Conservation (phyloP, 2,797 vertebrate species). For the Artibeus lituratus region DNA sequence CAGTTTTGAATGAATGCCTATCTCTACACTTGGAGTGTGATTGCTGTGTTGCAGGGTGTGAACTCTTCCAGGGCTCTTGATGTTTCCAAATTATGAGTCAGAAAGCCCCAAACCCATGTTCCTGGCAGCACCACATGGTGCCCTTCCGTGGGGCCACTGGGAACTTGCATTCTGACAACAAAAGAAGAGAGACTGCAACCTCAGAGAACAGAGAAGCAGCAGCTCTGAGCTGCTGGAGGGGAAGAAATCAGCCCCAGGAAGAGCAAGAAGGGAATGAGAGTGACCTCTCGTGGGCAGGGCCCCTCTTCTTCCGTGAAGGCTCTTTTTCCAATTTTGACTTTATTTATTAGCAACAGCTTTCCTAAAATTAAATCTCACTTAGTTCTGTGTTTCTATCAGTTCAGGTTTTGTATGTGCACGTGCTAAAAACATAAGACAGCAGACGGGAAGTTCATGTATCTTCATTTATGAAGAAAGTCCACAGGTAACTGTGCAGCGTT, state of each 20-base stretch:
- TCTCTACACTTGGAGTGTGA: background rate
- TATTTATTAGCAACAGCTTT: background rate
- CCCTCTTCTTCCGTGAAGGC: background rate
- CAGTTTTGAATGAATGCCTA: background rate
- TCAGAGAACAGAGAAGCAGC: background rate
- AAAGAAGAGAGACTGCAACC: background rate
- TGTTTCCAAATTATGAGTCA: background rate
- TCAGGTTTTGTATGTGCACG: background rate
- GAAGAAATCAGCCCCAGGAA: background rate
- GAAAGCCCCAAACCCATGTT: background rate
- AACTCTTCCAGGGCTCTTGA: background rate
- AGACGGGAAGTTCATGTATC: background rate
- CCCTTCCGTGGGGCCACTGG: background rate
- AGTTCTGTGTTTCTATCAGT: background rate
- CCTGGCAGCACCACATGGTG: rapidly evolving
- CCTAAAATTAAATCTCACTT: background rate
- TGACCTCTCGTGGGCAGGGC: background rate
- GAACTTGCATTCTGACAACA: background rate
- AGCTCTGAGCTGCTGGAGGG: background rate
- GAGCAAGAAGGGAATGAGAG: background rate
- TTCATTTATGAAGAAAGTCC: background rate
- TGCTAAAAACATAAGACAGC: background rate
- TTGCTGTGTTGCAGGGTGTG: background rate
- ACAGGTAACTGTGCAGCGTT: background rate
- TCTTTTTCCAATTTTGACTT: background rate